Conservation (phyloP, 2,888 invertebrate genomes). For the Maniola hyperantus region DNA sequence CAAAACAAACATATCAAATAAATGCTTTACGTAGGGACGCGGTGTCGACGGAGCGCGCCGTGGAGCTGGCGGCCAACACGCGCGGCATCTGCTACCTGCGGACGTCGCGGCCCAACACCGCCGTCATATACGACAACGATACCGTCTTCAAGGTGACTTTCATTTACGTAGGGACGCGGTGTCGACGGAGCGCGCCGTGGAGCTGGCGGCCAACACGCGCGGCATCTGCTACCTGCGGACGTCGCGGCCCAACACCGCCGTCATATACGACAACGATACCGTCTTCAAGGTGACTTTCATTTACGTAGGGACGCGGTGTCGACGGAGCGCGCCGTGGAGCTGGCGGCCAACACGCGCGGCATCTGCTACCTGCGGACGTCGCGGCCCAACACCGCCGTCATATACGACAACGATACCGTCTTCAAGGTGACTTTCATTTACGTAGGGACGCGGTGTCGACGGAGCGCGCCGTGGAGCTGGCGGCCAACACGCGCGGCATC, state of each 20-base stretch:
- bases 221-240: constrained; percentile 98
- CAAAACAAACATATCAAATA: no score
- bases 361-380: constrained; percentile 98
- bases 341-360: constrained; percentile 97
- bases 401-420: constrained; percentile 92
- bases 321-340: constrained; percentile 95
- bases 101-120: constrained; percentile 95
- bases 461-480: constrained; percentile 97
- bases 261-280: constrained; percentile 94
- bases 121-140: constrained; percentile 92
- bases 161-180: constrained; percentile 91
- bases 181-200: constrained; percentile 95
- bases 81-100: constrained; percentile 97
- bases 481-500: constrained; percentile 96
- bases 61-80: constrained; percentile 97
- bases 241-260: constrained; percentile 93
- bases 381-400: constrained; percentile 92
- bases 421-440: constrained; percentile 83
- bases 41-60: constrained; percentile 96
- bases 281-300: constrained; percentile 83
- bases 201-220: constrained; percentile 96
- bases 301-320: constrained; percentile 93
- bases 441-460: constrained; percentile 94
- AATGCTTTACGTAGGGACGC: constrained; percentile 86
- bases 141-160: constrained; percentile 87